phyloP scores from a whole-genome alignment of 2,113 vertebrate genomes.

The Oreotrochilus melanogaster region DNA sequence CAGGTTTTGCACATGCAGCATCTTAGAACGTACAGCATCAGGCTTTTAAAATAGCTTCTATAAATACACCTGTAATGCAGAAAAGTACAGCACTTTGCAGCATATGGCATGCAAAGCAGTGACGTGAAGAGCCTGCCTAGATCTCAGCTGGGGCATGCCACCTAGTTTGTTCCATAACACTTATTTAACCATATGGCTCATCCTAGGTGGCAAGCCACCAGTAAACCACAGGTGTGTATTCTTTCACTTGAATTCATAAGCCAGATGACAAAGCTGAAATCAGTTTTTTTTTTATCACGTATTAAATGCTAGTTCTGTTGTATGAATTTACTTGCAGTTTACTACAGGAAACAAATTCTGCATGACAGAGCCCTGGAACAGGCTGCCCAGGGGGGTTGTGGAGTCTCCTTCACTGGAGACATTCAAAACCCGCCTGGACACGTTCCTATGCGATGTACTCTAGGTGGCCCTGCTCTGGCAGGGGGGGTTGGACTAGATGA shows the following conservation, averaged over 20 bases:
- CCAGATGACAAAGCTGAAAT: neutral
- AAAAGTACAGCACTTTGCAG: slow-evolving; percentile 11
- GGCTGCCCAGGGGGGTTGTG: no score
- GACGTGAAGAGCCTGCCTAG: neutral
- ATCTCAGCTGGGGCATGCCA: slow-evolving; percentile 24
- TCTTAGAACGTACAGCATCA: neutral
- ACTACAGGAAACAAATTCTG: neutral
- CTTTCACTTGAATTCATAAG: neutral
- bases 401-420: no score
- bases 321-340: neutral
- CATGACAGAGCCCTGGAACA: no score
- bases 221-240: slow-evolving; percentile 15
- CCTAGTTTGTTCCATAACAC: neutral
- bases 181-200: slow-evolving; percentile 46
- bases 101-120: slow-evolving; percentile 27
- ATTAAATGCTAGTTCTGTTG: neutral
- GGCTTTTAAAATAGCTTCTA: neutral
- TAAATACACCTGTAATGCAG: slow-evolving; percentile 1
- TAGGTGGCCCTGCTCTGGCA: no score
- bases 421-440: no score
- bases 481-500: no score
- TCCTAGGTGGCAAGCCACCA: slow-evolving; percentile 36
- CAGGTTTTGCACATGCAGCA: neutral
- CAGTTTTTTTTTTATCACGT: neutral
- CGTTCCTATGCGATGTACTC: no score